A percentile compares a stretch with the other conserved stretches of the same genome.
These are phyloP conservation scores for Chiridota heheva DNA, from an alignment of 35 echinoderm and acorn worm species.

Conservation along the genomic window DNA sequence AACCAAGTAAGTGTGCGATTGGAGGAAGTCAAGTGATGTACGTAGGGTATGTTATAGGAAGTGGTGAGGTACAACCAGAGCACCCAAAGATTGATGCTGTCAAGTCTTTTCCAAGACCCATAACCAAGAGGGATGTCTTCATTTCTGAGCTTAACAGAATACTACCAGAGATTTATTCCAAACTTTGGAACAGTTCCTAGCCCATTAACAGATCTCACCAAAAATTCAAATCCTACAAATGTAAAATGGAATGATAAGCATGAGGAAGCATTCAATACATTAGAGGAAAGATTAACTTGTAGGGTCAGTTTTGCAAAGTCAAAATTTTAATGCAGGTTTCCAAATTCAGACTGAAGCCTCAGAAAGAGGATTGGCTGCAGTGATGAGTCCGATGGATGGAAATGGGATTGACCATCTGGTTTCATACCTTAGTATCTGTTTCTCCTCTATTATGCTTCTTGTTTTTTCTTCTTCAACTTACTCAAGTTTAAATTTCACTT, in stretches of 20 bases:
- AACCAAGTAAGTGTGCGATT: slow-evolving; percentile 48
- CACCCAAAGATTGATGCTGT: slow-evolving; percentile 48
- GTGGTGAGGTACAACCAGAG: slow-evolving; percentile 36
- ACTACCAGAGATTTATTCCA: slow-evolving; percentile 55
- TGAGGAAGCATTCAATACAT: slow-evolving; percentile 29
- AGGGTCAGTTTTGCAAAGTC: slow-evolving; percentile 24
- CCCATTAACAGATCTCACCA: slow-evolving; percentile 53
- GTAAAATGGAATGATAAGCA: slow-evolving; percentile 31
- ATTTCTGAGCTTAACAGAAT: slow-evolving; percentile 48
- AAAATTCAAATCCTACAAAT: slow-evolving; percentile 14
- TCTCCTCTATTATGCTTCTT: too few relatives aligned
- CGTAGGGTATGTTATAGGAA: slow-evolving; percentile 53
- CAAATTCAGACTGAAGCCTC: slow-evolving; percentile 54
- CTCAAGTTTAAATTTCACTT: too few relatives aligned
- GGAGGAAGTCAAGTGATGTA: slow-evolving; percentile 26
- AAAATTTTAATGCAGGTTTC: slow-evolving; percentile 41
- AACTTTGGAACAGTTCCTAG: slow-evolving; percentile 25
- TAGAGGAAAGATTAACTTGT: slow-evolving; percentile 8
- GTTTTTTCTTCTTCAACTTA: too few relatives aligned
- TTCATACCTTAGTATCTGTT: slow-evolving; percentile 37
- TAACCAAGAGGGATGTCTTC: slow-evolving; percentile 54
- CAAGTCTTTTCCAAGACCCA: not conserved
- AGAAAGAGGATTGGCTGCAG: slow-evolving; percentile 29
- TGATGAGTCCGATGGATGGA: slow-evolving; percentile 22
- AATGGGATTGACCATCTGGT: slow-evolving; percentile 39